Evolutionary conservation across 2,797 vertebrate genomes (phyloP).

Genomic region (Monodelphis domestica): DNA sequence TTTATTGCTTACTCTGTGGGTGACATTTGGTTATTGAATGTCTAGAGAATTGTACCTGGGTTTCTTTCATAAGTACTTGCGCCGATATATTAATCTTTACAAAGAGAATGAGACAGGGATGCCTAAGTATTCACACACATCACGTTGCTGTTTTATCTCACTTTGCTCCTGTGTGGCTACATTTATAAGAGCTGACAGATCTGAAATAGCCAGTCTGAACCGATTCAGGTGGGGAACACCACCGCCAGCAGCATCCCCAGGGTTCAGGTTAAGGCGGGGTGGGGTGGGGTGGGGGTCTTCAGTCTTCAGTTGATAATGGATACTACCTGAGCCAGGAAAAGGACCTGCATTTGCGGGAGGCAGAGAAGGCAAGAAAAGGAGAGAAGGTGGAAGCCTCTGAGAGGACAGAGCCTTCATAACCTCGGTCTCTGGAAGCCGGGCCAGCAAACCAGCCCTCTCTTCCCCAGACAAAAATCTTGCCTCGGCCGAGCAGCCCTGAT

Average conservation of each 20-base stretch:
- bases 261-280: constrained; percentile 3
- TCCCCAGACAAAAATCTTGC: neutral
- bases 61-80: constrained; percentile 54
- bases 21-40: constrained; percentile 69
- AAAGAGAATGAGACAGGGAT: constrained; percentile 9
- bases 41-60: constrained; percentile 57
- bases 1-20: constrained; percentile 60
- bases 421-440: constrained; percentile 5
- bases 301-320: constrained; percentile 75
- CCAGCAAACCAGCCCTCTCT: neutral
- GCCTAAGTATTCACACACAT: constrained; percentile 16
- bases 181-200: constrained; percentile 81
- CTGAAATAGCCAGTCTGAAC: constrained; percentile 76
- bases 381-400: neutral
- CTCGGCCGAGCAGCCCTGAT: neutral
- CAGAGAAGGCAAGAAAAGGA: neutral
- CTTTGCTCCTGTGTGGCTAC: constrained; percentile 64
- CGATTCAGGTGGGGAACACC: constrained; percentile 68
- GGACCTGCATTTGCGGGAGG: constrained; percentile 13
- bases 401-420: neutral
- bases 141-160: constrained; percentile 71
- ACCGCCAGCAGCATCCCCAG: constrained; percentile 60
- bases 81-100: constrained; percentile 67
- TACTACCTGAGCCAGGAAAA: constrained; percentile 46
- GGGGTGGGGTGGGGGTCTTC: constrained; percentile 60